Conservation (phyloP, 2,113 vertebrate genomes). For the Turnix velox region DNA sequence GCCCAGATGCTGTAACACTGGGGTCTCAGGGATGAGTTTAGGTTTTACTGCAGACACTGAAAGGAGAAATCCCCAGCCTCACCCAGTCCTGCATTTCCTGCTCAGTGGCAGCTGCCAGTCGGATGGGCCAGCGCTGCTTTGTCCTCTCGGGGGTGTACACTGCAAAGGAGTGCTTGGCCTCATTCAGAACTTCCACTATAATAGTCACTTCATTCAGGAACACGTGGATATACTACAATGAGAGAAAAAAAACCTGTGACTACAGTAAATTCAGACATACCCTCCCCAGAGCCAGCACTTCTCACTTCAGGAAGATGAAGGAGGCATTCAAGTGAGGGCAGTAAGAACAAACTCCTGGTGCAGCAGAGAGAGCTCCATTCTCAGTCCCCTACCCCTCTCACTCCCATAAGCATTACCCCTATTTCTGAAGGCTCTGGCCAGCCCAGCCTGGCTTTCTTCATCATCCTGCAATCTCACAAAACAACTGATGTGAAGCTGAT, state of each 20-base stretch:
- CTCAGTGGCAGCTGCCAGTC: constrained; percentile 86
- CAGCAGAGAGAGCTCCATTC: background rate
- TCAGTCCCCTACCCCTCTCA: background rate
- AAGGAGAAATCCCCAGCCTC: background rate
- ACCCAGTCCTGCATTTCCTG: constrained; percentile 98
- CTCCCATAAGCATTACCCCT: background rate
- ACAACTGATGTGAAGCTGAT: background rate
- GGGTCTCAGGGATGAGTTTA: background rate
- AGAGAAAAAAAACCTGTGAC: background rate
- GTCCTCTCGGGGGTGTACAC: constrained; percentile 92
- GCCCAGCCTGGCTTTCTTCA: background rate
- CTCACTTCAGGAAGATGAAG: background rate
- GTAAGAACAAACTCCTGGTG: background rate
- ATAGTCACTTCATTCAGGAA: constrained; percentile 95
- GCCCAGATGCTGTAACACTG: background rate
- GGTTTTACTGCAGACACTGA: background rate
- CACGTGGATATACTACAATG: constrained; percentile 87
- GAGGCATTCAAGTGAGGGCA: background rate
- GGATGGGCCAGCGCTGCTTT: constrained; percentile 91
- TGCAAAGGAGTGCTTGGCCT: constrained; percentile 92
- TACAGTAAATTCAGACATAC: background rate
- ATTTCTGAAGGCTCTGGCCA: background rate
- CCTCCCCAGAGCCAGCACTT: background rate
- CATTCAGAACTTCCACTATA: constrained; percentile 88
- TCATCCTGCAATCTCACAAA: background rate